These are phyloP conservation scores for Tylochromis polylepis DNA, from an alignment of 2,113 vertebrate genomes.

Conservation along the genomic window DNA sequence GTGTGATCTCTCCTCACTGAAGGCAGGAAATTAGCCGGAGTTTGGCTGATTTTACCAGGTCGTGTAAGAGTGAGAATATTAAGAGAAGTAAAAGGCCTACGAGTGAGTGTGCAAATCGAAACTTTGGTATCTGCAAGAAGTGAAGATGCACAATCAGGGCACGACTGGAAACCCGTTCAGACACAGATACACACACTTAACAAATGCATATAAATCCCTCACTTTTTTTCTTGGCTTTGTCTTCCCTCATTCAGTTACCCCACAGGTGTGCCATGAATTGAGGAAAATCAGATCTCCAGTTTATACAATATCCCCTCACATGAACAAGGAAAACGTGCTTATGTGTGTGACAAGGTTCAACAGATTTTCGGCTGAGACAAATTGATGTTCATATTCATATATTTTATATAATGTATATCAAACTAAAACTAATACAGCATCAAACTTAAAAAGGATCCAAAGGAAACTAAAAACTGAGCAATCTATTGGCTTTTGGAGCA, in stretches of 20 bases:
- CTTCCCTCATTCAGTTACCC: neutral
- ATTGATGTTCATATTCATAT: slow-evolving; percentile 72
- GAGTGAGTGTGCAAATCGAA: neutral
- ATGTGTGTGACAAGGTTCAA: slow-evolving; percentile 10
- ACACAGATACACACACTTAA: neutral
- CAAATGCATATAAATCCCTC: neutral
- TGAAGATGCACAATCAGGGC: neutral
- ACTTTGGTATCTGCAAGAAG: neutral
- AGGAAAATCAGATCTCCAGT: neutral
- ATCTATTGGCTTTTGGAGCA: slow-evolving; percentile 35
- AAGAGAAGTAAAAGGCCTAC: neutral
- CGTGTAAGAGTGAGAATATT: slow-evolving; percentile 16
- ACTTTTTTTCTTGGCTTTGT: neutral
- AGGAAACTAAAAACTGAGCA: slow-evolving; percentile 38
- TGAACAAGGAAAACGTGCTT: neutral
- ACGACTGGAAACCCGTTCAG: neutral
- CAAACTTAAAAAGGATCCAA: slow-evolving; percentile 72
- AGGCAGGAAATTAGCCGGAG: slow-evolving; percentile 30
- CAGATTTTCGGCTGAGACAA: slow-evolving; percentile 61
- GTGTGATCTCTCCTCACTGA: slow-evolving; percentile 38
- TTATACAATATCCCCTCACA: neutral
- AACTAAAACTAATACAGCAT: slow-evolving; percentile 81
- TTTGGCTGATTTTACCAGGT: slow-evolving; percentile 48
- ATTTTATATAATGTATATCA: slow-evolving; percentile 79
- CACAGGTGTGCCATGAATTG: neutral